These are phyloP conservation scores for Metridium senile DNA, from an alignment of 92 coral and sea anemone species.

Conservation along the genomic window DNA sequence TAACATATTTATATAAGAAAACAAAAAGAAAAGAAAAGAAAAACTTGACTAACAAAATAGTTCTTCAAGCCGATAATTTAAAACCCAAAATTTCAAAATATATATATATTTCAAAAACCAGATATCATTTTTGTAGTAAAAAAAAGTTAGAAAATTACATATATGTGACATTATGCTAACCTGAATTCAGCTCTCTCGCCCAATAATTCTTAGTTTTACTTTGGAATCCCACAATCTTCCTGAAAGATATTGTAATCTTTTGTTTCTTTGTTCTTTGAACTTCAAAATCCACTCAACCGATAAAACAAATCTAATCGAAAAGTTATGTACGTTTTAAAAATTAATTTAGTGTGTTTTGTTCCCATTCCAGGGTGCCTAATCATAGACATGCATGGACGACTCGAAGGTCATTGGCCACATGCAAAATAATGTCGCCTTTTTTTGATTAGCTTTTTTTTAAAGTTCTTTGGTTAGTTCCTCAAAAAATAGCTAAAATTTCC, in stretches of 20 bases:
- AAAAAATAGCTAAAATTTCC: background rate
- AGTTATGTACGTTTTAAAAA: background rate
- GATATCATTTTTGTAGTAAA: too few relatives aligned
- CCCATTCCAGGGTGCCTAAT: background rate
- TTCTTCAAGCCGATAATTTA: too few relatives aligned
- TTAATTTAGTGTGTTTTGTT: background rate
- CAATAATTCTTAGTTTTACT: background rate
- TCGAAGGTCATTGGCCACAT: background rate
- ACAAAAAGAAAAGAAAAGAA: too few relatives aligned
- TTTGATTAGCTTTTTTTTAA: background rate
- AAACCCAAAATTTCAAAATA: too few relatives aligned
- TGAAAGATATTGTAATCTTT: too few relatives aligned
- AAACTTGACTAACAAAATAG: too few relatives aligned
- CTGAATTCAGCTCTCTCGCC: background rate
- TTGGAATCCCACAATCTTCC: too few relatives aligned
- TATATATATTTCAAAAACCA: too few relatives aligned
- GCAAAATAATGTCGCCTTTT: background rate
- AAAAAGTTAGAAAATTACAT: too few relatives aligned
- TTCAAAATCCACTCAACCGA: background rate
- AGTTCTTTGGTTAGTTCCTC: background rate
- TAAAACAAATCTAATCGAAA: background rate
- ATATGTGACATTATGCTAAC: too few relatives aligned
- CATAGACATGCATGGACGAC: background rate
- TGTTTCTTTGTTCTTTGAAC: background rate
- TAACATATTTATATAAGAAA: too few relatives aligned